A percentile compares a stretch with the other conserved stretches of the same genome.
phyloP scores from a whole-genome alignment of 2,888 invertebrate genomes.

The Phengaris arion region DNA sequence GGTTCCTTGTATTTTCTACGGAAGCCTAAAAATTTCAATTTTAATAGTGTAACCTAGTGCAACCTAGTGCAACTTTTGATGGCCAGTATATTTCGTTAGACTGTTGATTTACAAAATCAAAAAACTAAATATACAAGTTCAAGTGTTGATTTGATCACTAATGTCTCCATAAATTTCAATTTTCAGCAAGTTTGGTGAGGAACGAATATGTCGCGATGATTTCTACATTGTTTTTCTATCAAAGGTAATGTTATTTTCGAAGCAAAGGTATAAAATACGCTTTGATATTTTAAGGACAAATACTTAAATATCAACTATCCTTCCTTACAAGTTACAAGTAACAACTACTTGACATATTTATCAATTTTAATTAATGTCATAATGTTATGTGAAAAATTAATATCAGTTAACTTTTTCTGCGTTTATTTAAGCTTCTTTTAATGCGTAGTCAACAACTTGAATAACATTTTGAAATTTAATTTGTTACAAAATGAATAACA shows the following conservation, averaged over 20 bases:
- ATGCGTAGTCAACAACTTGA: no score
- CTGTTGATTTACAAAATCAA: background rate
- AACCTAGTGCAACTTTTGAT: no score
- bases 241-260: background rate
- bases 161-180: background rate
- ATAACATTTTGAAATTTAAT: no score
- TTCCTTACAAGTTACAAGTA: background rate
- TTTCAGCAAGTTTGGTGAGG: background rate
- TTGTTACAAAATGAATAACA: background rate
- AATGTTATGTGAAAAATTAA: no score
- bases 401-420: no score
- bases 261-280: background rate
- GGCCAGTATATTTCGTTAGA: no score
- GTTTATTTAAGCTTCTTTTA: no score
- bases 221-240: background rate
- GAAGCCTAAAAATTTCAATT: no score
- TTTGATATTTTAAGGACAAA: background rate
- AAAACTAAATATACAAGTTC: background rate
- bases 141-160: background rate
- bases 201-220: background rate
- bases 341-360: background rate
- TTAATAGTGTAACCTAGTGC: no score
- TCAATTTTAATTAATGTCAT: no score
- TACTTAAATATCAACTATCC: background rate
- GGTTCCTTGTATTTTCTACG: no score